These are phyloP conservation scores for Aurelia sp. DNA, from an alignment of 30 jellyfish, hydroid and myxozoan species.

Conservation along the genomic window DNA sequence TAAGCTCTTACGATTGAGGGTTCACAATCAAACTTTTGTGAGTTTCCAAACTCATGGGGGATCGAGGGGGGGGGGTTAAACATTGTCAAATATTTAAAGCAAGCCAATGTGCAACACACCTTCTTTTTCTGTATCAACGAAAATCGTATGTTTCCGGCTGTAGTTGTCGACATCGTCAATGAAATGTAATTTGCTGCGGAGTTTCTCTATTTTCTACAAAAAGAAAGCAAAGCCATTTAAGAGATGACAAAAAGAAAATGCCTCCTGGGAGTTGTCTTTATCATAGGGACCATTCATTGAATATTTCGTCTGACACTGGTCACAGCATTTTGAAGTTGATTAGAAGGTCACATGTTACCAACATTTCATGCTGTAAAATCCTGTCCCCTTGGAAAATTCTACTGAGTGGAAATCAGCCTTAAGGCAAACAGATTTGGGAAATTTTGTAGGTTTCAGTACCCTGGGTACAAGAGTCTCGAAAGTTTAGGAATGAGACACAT, in stretches of 20 bases:
- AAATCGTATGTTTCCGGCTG: constrained; percentile 59
- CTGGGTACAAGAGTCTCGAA: too few relatives aligned
- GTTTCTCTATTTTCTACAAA: constrained; percentile 75
- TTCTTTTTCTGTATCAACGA: constrained; percentile 78
- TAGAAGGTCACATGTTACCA: too few relatives aligned
- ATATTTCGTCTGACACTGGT: not conserved
- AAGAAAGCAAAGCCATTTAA: not conserved
- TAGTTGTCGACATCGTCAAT: constrained; percentile 34
- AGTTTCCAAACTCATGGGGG: too few relatives aligned
- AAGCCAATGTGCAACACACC: constrained; percentile 14
- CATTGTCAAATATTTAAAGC: too few relatives aligned
- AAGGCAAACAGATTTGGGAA: not conserved
- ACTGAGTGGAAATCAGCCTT: too few relatives aligned
- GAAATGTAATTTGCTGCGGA: constrained; percentile 74
- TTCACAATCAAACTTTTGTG: too few relatives aligned
- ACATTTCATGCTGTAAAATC: too few relatives aligned
- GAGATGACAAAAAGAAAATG: not conserved
- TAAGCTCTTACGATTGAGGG: too few relatives aligned
- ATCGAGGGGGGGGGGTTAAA: too few relatives aligned
- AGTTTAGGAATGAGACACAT: too few relatives aligned
- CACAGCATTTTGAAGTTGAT: not conserved
- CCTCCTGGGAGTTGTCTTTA: not conserved
- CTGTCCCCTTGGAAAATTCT: too few relatives aligned
- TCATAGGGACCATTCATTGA: not conserved
- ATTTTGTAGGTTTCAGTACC: too few relatives aligned